Evolutionary conservation across 2,113 vertebrate species (phyloP).

Genomic region (Mormoops blainvillei): DNA sequence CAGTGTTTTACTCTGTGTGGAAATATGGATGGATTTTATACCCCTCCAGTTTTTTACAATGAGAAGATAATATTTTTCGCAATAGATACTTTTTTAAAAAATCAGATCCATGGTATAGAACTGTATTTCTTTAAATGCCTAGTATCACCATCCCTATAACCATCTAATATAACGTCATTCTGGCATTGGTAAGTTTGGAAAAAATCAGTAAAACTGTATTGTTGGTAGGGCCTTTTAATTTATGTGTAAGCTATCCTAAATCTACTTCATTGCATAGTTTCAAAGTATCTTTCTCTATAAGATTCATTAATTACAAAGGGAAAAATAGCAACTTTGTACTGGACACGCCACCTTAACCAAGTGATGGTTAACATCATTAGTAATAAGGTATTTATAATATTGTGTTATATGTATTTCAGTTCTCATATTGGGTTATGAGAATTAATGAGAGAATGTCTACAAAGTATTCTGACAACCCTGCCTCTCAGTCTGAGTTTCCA

Average conservation of each 20-base stretch:
- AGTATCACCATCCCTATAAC: neutral
- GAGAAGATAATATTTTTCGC: neutral
- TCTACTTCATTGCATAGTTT: conserved; percentile 12
- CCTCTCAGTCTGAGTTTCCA: neutral
- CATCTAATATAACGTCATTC: neutral
- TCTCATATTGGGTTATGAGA: neutral
- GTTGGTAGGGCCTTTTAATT: neutral
- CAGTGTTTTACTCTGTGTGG: neutral
- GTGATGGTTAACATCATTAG: neutral
- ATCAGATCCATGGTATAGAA: neutral
- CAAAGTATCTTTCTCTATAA: conserved; percentile 1
- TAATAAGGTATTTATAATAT: neutral
- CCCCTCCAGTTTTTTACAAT: neutral
- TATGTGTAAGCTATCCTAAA: conserved; percentile 7
- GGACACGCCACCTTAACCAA: neutral
- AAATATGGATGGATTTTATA: neutral
- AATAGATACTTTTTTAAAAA: neutral
- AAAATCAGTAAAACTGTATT: neutral
- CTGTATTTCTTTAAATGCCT: neutral
- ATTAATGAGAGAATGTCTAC: neutral
- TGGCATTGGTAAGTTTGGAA: neutral
- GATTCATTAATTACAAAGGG: neutral
- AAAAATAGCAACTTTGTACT: neutral
- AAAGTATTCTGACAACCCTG: neutral
- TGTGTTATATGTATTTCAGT: neutral